phyloP scores from a whole-genome alignment of 2,113 vertebrate genomes.

The Stomatorhinus ivindoensis region DNA sequence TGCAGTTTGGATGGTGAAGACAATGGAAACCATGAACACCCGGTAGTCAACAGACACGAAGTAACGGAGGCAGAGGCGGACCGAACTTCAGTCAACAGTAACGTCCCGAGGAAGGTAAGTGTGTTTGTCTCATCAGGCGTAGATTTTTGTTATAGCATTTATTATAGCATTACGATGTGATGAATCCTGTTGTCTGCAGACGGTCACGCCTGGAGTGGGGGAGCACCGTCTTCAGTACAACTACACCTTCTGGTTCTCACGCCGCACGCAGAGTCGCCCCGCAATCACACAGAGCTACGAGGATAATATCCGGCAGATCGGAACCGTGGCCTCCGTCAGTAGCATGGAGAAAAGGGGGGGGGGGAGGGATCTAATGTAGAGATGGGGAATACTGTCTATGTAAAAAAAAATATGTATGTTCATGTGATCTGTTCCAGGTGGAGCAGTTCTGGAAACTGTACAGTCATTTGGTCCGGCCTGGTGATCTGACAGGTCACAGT shows the following conservation, averaged over 20 bases:
- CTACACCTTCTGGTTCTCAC: slow-evolving; percentile 65
- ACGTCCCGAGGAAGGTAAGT: slow-evolving; percentile 24
- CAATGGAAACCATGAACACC: slow-evolving; percentile 29
- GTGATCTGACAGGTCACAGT: slow-evolving; percentile 59
- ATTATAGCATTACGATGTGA: not conserved
- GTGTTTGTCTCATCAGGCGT: not conserved
- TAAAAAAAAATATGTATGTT: no score
- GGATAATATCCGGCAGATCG: slow-evolving; percentile 63
- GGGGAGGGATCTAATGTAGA: not conserved
- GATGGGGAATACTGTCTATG: not conserved
- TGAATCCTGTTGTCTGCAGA: slow-evolving; percentile 22
- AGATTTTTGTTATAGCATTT: not conserved
- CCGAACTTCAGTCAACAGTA: slow-evolving; percentile 12
- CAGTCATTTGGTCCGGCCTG: slow-evolving; percentile 59
- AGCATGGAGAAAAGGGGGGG: not conserved
- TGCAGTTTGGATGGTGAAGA: slow-evolving; percentile 43
- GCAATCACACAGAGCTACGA: slow-evolving; percentile 63
- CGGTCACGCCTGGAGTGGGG: slow-evolving; percentile 40
- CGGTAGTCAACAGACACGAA: slow-evolving; percentile 32
- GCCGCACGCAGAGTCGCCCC: slow-evolving; percentile 55
- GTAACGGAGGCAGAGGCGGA: slow-evolving; percentile 20
- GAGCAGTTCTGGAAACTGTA: slow-evolving; percentile 69
- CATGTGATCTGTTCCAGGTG: slow-evolving; percentile 41
- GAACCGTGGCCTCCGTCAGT: slow-evolving; percentile 55
- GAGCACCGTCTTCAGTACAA: slow-evolving; percentile 65